Evolutionary conservation across 1,140 invertebrate species (phyloP), one percentile per base, ranked within the genome.

Genomic region (Leptinotarsa lineolata): DNA sequence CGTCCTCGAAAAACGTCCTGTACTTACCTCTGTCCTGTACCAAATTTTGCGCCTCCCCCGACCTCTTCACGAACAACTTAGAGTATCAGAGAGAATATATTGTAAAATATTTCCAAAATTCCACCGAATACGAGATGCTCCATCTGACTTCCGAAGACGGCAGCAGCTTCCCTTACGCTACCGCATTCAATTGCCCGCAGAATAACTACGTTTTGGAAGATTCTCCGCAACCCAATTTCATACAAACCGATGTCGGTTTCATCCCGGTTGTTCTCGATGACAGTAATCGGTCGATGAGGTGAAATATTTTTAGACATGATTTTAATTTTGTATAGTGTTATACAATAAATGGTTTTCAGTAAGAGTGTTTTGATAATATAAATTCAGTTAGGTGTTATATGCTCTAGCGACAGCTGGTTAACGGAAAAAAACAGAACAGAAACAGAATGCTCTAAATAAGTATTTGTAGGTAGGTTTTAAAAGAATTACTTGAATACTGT

Each of bases 41-140:
- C 11, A 75, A 76, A 16, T 78, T 74, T 48, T 70, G 48, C 18
- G 59, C 72, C 44, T 70, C 73, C 21, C 74, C 74, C 6, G 77
- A 76, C 24, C 48, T 78, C 15, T 78, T 74, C 65, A 75, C 72
- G 11, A 78, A 78, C 58, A 75, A 75, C 60, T 65, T 39, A 2
- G 70, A 76, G 1, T 78, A 78, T 60, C 77, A 78, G 21, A 74
- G 63, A 46, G 75, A 78, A 54, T 78, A 76, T 44, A 78, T 78
- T 46, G 65, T 71, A 20, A 78, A 78, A 54, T 78, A 78, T 63
- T 78, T 78, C 24, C 71, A 74, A n/a, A 66, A 73, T 45, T 72
- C 74, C 24, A 68, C 77, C 0, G 77, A 78, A 44, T 78, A 76
- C 60, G 77, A 78, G 21, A 69, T 72, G n/a, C 71, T 70, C 30